Conservation (phyloP, 1,140 invertebrate genomes). For the Nasonia longicornis region DNA sequence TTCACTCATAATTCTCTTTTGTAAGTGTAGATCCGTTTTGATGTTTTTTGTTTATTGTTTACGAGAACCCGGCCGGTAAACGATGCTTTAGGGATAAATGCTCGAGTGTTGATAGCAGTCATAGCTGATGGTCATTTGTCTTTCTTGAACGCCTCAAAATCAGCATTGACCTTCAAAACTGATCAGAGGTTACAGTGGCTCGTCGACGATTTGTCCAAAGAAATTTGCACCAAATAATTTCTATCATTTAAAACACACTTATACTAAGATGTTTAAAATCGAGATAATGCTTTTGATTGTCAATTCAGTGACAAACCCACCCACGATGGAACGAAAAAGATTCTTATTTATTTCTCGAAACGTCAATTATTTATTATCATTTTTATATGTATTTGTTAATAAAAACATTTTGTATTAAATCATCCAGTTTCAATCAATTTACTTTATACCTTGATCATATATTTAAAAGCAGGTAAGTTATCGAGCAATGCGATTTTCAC, state of each 20-base stretch:
- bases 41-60: background rate
- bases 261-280: background rate
- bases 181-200: background rate
- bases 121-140: background rate
- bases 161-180: background rate
- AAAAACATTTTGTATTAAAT: conserved; percentile 16
- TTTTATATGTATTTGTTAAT: conserved; percentile 1
- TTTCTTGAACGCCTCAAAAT: background rate
- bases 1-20: no score
- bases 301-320: background rate
- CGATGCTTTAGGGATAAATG: background rate
- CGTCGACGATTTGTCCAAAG: conserved; percentile 36
- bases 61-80: background rate
- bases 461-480: no score
- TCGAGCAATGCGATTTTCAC: no score
- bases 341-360: background rate
- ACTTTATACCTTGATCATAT: no score
- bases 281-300: background rate
- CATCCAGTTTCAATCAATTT: no score
- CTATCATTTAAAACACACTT: background rate
- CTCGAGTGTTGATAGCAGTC: background rate
- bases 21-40: no score
- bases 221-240: conserved; percentile 42
- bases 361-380: conserved; percentile 15
- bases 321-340: background rate